These are phyloP conservation scores for Galagoides demidoff DNA, from an alignment of 2,797 vertebrate species.

Conservation along the genomic window DNA sequence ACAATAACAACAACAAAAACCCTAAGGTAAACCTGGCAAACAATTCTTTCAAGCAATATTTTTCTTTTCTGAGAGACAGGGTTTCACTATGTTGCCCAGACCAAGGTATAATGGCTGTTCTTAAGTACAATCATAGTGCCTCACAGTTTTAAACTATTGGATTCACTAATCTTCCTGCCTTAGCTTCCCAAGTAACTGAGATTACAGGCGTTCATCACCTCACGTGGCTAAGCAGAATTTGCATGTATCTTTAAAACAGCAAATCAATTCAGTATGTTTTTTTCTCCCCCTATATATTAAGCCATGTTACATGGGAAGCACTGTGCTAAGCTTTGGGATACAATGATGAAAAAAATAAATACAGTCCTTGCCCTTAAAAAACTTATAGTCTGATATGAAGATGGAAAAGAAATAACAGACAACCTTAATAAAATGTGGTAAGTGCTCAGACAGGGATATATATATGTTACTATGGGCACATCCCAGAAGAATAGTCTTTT, in stretches of 20 bases:
- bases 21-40: not conserved
- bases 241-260: conserved; percentile 28
- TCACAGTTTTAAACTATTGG: not conserved
- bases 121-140: not conserved
- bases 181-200: not conserved
- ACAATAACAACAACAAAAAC: no score
- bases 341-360: conserved; percentile 38
- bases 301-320: not conserved
- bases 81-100: not conserved
- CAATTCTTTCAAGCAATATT: not conserved
- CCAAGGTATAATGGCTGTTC: not conserved
- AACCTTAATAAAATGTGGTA: not conserved
- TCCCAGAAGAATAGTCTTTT: not conserved
- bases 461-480: not conserved
- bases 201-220: not conserved
- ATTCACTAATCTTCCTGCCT: not conserved
- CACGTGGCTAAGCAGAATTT: not conserved
- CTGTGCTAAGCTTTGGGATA: not conserved
- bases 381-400: not conserved
- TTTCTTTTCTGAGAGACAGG: not conserved
- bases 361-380: not conserved
- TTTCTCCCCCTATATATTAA: not conserved
- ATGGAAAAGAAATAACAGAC: not conserved
- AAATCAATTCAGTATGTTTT: not conserved
- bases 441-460: not conserved